Base-by-base conservation (phyloP, 2,113 vertebrate species). In the Gavia stellata region DNA sequence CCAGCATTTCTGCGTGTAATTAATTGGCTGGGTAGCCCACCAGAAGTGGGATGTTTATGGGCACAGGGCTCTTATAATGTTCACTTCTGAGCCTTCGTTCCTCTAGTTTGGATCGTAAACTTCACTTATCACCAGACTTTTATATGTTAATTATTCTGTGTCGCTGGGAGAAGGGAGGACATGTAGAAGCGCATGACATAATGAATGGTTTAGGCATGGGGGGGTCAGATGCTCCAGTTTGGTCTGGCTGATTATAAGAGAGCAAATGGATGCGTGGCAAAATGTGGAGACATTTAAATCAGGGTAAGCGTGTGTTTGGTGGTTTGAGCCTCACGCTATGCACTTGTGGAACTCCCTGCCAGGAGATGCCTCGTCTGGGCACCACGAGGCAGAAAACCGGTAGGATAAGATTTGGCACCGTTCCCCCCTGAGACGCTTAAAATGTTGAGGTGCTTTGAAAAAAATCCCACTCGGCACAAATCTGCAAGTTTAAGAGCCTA, bases 1-100 rank as follows among this genome's bases (percentile, higher is more conserved):
- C 78, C 91, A 90, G 94, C 73, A 62, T 95, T 94, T 96, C 95
- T 96, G 93, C 26, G 5, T 96, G 88, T 86, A 81, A 97, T 97
- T 97, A 97, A 96, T 95, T 96, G 96, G 91, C 92, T 79, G 84
- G 93, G 92, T 81, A 96, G 88, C 86, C 93, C 94, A 95, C 95
- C 96, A 97, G 96, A 97, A 97, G 96, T 96, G 96, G 97, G 93
- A 97, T 86, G 68, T 97, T 97, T 97, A 97, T 96, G 89, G 95
- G 96, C 96, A 95, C 95, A 97, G 92, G 92, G 95, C 96, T 96
- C 97, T 97, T 97, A 96, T 97, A 97, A 97, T 6, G 63, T 96
- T 97, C 88, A 93, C 97, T 97, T 97, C 95, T 96, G 96, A 97
- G 95, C 97, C 96, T 90, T 91, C 90, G 6, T 96, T 95, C 95